A percentile compares a stretch with the other conserved stretches of the same genome.
Conservation (phyloP, 2,888 invertebrate genomes). For the Diploptera punctata region DNA sequence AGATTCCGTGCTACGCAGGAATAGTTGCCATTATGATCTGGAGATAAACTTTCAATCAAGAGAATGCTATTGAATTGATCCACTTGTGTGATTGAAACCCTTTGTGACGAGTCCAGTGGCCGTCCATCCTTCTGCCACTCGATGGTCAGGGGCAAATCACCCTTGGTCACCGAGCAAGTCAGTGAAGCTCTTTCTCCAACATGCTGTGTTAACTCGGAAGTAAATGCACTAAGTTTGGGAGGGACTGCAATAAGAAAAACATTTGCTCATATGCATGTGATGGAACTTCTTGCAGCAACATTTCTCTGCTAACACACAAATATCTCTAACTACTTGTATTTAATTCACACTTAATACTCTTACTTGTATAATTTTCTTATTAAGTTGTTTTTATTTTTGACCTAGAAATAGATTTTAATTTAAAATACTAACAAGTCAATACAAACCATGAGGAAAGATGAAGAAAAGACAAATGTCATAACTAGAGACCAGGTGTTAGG, state of each 20-base stretch:
- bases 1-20: slow-evolving; percentile 75
- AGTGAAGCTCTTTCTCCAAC: slow-evolving; percentile 76
- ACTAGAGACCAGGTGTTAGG: too few species aligned
- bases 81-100: slow-evolving; percentile 73
- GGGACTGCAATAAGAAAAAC: slow-evolving; percentile 65
- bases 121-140: slow-evolving; percentile 79
- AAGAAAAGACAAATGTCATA: too few species aligned
- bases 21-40: slow-evolving; percentile 80
- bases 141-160: slow-evolving; percentile 77
- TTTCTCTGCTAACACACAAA: too few species aligned
- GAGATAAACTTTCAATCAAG: slow-evolving; percentile 76
- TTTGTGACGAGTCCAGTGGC: slow-evolving; percentile 66
- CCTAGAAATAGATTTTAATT: too few species aligned
- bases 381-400: too few species aligned
- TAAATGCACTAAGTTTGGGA: slow-evolving; percentile 78
- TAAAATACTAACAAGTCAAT: too few species aligned
- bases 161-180: slow-evolving; percentile 77
- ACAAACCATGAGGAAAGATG: too few species aligned
- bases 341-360: too few species aligned
- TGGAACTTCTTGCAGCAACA: too few species aligned
- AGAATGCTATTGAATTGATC: slow-evolving; percentile 80
- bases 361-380: too few species aligned
- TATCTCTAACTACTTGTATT: too few species aligned
- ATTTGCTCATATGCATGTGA: slow-evolving; percentile 6
- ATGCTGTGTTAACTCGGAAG: slow-evolving; percentile 69